These are phyloP conservation scores for Ptychoptera albimana DNA, from an alignment of 2,888 invertebrate species.

Conservation along the genomic window DNA sequence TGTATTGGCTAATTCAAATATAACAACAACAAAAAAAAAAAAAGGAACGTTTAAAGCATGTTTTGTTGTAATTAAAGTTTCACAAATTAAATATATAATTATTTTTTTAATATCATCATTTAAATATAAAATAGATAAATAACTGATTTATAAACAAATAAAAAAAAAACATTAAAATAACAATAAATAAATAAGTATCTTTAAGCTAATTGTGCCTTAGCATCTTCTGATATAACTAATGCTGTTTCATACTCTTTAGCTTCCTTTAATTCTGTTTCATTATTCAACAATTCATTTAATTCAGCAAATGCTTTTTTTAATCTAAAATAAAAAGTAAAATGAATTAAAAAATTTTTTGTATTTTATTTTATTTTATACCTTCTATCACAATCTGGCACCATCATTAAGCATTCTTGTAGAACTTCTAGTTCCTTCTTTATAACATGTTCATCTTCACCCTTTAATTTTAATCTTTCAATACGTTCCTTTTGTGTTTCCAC, in stretches of 20 bases:
- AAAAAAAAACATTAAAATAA: too few species aligned
- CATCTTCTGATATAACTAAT: constrained; percentile 46
- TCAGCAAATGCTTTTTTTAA: constrained; percentile 59
- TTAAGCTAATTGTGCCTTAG: constrained; percentile 40
- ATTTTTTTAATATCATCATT: too few species aligned
- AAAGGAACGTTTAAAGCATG: too few species aligned
- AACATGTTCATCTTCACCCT: constrained; percentile 64
- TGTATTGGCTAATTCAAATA: too few species aligned
- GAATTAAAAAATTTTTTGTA: not conserved
- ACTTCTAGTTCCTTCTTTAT: constrained; percentile 78
- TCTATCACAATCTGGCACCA: constrained; percentile 81
- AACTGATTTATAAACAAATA: too few species aligned
- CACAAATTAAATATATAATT: too few species aligned
- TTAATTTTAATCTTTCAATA: constrained; percentile 58
- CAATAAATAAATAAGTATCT: too few species aligned
- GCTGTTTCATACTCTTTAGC: constrained; percentile 56
- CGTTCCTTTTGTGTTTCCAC: constrained; percentile 54
- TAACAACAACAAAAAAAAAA: too few species aligned
- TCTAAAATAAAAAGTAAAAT: constrained; percentile 25
- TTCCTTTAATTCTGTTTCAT: constrained; percentile 63
- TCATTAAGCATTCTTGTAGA: constrained; percentile 74
- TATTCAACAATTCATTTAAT: constrained; percentile 52
- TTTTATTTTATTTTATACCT: constrained; percentile 28
- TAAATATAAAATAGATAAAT: too few species aligned
- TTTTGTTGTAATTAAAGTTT: too few species aligned